A percentile compares a stretch with the other conserved stretches of the same genome.
Conservation (phyloP, 2,888 invertebrate species). For the Gari tellinella region DNA sequence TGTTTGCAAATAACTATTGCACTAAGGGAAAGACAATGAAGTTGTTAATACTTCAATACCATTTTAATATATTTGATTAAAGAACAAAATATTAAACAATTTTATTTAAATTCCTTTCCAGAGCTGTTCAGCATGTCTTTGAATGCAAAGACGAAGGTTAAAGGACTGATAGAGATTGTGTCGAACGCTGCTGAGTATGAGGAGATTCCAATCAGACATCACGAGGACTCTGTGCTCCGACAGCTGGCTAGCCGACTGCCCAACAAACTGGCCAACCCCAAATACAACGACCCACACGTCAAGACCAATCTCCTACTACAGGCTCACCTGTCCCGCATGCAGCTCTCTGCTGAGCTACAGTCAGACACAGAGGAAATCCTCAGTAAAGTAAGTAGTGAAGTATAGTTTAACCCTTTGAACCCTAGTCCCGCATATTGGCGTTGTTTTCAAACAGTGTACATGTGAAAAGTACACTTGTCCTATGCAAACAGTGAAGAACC, state of each 20-base stretch:
- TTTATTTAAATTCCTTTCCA: constrained; percentile 85
- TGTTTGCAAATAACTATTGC: too few relatives aligned
- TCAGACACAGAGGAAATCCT: constrained; percentile 97
- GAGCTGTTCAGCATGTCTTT: constrained; percentile 98
- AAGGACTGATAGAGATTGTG: constrained; percentile 98
- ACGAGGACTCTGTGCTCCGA: constrained; percentile 94
- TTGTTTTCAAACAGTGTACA: too few relatives aligned
- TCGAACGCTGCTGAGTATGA: constrained; percentile 99
- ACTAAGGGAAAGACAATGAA: too few relatives aligned
- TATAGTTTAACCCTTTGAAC: too few relatives aligned
- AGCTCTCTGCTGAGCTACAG: constrained; percentile 97
- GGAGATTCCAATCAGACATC: constrained; percentile 96
- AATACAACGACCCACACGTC: constrained; percentile 98
- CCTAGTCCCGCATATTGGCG: too few relatives aligned
- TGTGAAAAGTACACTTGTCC: too few relatives aligned
- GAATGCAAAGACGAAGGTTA: constrained; percentile 98
- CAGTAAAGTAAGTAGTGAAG: constrained; percentile 85
- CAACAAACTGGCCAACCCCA: constrained; percentile 90
- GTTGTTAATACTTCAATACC: too few relatives aligned
- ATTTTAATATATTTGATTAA: too few relatives aligned
- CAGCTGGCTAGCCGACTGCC: constrained; percentile 86
- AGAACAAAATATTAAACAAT: too few relatives aligned
- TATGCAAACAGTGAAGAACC: too few relatives aligned
- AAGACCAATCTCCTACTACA: constrained; percentile 97
- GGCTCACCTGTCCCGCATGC: constrained; percentile 97